Percentiles rank a stretch among this genome's conserved stretches.
These are phyloP conservation scores for Agrotis clavis DNA, from an alignment of 2,888 invertebrate species.

Conservation along the genomic window DNA sequence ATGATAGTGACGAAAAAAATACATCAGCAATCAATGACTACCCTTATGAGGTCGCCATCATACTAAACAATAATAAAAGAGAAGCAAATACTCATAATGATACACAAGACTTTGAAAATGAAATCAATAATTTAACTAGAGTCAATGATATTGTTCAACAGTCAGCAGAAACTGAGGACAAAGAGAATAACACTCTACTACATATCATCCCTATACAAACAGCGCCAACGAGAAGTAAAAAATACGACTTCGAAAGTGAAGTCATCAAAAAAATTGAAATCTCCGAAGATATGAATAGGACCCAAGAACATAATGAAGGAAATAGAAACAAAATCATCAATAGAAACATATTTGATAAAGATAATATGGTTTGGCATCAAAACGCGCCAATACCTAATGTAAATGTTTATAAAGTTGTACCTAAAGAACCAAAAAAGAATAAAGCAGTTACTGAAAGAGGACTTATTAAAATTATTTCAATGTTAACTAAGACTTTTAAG, in stretches of 20 bases:
- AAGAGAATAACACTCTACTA: constrained; percentile 12
- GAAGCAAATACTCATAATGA: constrained; percentile 34
- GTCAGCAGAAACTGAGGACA: background rate
- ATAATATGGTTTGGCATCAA: constrained; percentile 77
- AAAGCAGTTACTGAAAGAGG: constrained; percentile 81
- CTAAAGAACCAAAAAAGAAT: constrained; percentile 70
- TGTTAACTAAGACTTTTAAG: constrained; percentile 85
- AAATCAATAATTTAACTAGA: constrained; percentile 25
- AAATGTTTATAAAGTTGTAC: constrained; percentile 76
- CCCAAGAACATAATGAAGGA: constrained; percentile 53
- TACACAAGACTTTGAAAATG: constrained; percentile 35
- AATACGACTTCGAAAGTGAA: constrained; percentile 73
- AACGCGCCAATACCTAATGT: constrained; percentile 69
- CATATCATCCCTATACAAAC: constrained; percentile 41
- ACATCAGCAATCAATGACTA: constrained; percentile 78
- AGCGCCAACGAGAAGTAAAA: constrained; percentile 73
- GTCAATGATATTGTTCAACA: background rate
- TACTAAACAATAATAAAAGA: constrained; percentile 70
- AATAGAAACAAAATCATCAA: constrained; percentile 39
- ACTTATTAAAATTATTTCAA: constrained; percentile 82
- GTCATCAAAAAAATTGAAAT: constrained; percentile 72
- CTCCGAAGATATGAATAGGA: constrained; percentile 71
- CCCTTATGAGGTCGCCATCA: constrained; percentile 79
- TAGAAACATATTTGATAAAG: constrained; percentile 75
- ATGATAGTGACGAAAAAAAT: constrained; percentile 71